Base-by-base conservation (phyloP, 2,888 invertebrate species). In the Apodemia hepburni region DNA sequence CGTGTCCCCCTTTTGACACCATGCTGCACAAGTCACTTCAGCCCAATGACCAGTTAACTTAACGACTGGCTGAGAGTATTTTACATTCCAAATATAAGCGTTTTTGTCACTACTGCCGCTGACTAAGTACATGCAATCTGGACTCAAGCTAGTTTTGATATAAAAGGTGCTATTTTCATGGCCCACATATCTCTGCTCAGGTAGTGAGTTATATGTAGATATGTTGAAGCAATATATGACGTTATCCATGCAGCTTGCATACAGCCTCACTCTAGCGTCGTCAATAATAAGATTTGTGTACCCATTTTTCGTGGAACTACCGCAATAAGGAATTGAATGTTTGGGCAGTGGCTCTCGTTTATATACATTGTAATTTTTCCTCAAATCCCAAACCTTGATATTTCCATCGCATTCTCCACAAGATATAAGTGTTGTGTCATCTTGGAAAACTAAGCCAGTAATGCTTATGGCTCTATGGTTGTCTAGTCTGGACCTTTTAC, bases 101-200 rank as follows among this genome's bases (percentile, higher is more conserved):
- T 94, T 92, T 71, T 95, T 95, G 83, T 97, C 97, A 74, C 96
- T 96, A 71, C 97, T 97, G n/a, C 98, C 98, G 80, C 97, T 97
- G 0, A 97, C 91, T 33, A 98, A 86, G 83, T 97, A 98, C 67
- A 92, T 87, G 5, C 96, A 95, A 83, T 98, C 97, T 0, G 95
- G 94, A 77, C 97, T 97, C 38, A 98, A 87, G 67, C 95, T 93
- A 0, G 96, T 93, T 82, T 97, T 97, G 45, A 98, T 95, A 82
- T 97, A 98, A 86, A 97, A 98, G 0, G 97, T 95, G 62, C 93
- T 93, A 81, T 95, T 96, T 72, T 95, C 93, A 79, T 97, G 95
- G 0, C 98, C 98, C 15, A 87, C 82, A 76, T 95, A 95, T 59
- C 92, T 83, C 73, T 92, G 93, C 64, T 94, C 81, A 0, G 97